Evolutionary conservation across 2,113 vertebrate species (phyloP).

Genomic region (Arenaria interpres): DNA sequence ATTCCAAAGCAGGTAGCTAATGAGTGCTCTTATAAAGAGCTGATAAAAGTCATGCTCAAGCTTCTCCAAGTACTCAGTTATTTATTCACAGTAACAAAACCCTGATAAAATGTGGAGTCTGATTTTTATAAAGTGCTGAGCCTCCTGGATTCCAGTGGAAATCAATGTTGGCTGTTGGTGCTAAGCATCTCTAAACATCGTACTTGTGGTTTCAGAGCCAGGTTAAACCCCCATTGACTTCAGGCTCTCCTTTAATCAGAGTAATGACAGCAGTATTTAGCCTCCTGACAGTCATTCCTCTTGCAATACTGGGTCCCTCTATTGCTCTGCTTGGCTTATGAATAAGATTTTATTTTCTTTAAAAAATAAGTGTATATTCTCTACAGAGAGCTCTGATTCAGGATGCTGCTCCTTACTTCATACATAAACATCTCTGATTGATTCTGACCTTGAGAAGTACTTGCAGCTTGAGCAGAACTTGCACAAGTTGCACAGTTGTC

Average conservation of each 20-base stretch:
- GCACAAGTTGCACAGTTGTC: background rate
- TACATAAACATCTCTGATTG: background rate
- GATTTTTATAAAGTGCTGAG: background rate
- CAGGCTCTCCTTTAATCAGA: background rate
- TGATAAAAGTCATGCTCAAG: background rate
- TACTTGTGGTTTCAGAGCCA: background rate
- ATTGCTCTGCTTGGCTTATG: background rate
- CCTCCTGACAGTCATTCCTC: background rate
- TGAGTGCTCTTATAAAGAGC: background rate
- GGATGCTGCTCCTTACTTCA: background rate
- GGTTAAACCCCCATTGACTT: background rate
- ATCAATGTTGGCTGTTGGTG: background rate
- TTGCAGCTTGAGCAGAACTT: background rate
- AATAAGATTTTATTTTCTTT: background rate
- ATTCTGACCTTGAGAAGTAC: background rate
- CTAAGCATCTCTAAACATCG: background rate
- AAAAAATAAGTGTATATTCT: background rate
- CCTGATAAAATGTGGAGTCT: background rate
- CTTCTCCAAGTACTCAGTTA: background rate
- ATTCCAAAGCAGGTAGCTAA: background rate
- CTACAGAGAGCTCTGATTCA: background rate
- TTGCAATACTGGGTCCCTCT: background rate
- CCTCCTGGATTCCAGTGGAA: background rate
- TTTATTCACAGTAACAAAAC: background rate
- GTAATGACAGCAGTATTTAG: background rate